phyloP scores from a whole-genome alignment of 2,797 vertebrate genomes.

The Salarias fasciatus region DNA sequence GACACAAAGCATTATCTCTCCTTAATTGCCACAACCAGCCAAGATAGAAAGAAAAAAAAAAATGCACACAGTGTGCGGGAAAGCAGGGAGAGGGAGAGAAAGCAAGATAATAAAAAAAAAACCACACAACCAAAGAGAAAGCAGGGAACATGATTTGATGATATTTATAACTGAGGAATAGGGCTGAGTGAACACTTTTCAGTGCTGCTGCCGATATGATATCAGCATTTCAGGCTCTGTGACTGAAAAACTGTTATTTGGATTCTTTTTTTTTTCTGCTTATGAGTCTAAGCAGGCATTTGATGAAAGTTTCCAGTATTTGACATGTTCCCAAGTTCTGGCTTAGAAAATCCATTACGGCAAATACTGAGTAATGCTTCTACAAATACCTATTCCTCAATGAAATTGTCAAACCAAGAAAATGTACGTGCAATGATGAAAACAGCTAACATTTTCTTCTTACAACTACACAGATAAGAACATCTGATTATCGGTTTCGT shows the following conservation, averaged over 20 bases:
- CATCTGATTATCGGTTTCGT: too few species aligned
- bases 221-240: background rate
- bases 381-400: background rate
- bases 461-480: too few species aligned
- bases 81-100: slow-evolving; percentile 16
- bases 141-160: slow-evolving; percentile 14
- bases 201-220: background rate
- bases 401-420: too few species aligned
- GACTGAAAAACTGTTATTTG: background rate
- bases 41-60: slow-evolving; percentile 43
- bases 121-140: slow-evolving; percentile 23
- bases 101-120: slow-evolving; percentile 30
- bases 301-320: background rate
- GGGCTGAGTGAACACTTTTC: background rate
- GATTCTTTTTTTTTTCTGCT: background rate
- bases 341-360: background rate
- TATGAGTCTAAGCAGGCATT: slow-evolving; percentile 7
- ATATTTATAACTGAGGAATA: slow-evolving; percentile 36
- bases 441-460: too few species aligned
- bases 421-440: too few species aligned
- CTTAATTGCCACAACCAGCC: slow-evolving; percentile 56
- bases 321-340: too few species aligned
- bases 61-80: slow-evolving; percentile 4
- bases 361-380: background rate
- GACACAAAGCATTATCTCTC: slow-evolving; percentile 56